phyloP scores from a whole-genome alignment of 2,797 vertebrate species.

The Pipistrellus kuhlii region DNA sequence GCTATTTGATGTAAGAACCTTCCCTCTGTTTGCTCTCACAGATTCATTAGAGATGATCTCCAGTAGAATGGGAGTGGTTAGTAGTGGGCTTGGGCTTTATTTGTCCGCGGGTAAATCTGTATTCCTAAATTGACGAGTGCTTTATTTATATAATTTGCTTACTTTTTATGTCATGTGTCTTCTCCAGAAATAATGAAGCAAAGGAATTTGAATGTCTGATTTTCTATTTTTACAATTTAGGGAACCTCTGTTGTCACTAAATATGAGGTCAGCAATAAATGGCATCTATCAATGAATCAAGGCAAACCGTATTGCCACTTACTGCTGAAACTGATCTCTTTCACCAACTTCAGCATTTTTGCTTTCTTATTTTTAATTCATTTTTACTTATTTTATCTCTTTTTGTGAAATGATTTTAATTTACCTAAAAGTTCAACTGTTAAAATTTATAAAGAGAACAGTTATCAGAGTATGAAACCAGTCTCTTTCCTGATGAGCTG shows the following conservation, averaged over 20 bases:
- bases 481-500: conserved; percentile 80
- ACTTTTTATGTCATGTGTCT: background rate
- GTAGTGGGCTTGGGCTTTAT: background rate
- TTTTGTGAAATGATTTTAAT: conserved; percentile 47
- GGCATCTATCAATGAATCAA: conserved; percentile 77
- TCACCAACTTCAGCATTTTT: conserved; percentile 26
- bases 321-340: background rate
- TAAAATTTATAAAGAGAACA: conserved; percentile 35
- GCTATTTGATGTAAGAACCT: background rate
- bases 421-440: conserved; percentile 29
- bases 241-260: conserved; percentile 49
- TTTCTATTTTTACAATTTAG: conserved; percentile 61
- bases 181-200: conserved; percentile 1
- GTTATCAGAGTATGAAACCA: conserved; percentile 10
- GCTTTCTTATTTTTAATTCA: background rate
- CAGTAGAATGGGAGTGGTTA: background rate
- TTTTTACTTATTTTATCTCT: conserved; percentile 41
- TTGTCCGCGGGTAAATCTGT: background rate
- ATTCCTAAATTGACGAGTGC: background rate
- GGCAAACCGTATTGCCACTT: conserved; percentile 71
- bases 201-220: background rate
- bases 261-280: conserved; percentile 78
- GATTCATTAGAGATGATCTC: background rate
- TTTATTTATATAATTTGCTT: background rate
- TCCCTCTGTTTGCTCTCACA: background rate